Conservation (phyloP, 2,888 invertebrate species). For the Neuroscelio doddi region DNA sequence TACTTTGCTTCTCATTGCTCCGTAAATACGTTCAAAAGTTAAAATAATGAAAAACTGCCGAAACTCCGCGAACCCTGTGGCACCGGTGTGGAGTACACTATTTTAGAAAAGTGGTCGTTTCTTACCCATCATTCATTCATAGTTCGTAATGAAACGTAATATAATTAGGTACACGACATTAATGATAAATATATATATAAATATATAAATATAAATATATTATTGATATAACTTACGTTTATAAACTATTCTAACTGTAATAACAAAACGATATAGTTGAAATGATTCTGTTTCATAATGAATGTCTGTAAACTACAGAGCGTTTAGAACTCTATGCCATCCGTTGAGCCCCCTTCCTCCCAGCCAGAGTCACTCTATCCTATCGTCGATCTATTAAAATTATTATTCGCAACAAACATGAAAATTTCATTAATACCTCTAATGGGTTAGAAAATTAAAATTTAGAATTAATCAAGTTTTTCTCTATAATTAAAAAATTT, state of each 20-base stretch:
- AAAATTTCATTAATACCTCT: no score
- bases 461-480: no score
- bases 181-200: conserved; percentile 62
- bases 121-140: conserved; percentile 72
- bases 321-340: conserved; percentile 72
- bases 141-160: conserved; percentile 65
- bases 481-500: no score
- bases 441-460: no score
- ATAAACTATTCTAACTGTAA: conserved; percentile 71
- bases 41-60: conserved; percentile 48
- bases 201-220: conserved; percentile 65
- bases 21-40: conserved; percentile 38
- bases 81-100: conserved; percentile 64
- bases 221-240: conserved; percentile 71
- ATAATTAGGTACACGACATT: conserved; percentile 62
- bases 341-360: conserved; percentile 56
- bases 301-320: conserved; percentile 72
- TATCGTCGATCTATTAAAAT: conserved; percentile 1
- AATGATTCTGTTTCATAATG: conserved; percentile 72
- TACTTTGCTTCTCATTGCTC: conserved; percentile 46
- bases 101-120: conserved; percentile 69
- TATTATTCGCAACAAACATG: background rate
- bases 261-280: conserved; percentile 70
- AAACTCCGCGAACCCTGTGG: conserved; percentile 51
- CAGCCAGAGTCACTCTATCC: conserved; percentile 40